phyloP scores from a whole-genome alignment of 2,797 vertebrate species.

The Furcifer pardalis region DNA sequence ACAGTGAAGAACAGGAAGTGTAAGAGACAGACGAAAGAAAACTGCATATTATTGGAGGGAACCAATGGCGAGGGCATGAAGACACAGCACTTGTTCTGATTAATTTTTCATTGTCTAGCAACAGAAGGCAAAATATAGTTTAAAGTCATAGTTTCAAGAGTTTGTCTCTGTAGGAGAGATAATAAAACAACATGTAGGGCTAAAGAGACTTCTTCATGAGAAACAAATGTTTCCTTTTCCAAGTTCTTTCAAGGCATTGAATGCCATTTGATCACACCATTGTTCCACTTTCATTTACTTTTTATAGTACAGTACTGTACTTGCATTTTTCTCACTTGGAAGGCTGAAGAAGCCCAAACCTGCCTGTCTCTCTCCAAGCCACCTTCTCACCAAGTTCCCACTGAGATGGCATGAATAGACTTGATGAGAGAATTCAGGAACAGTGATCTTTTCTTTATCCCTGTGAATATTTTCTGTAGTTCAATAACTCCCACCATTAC shows the following conservation, averaged over 20 bases:
- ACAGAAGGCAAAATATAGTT: not conserved
- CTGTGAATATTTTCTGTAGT: not conserved
- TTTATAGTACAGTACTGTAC: conserved; percentile 1
- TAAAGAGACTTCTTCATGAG: conserved; percentile 25
- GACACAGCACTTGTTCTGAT: conserved; percentile 12
- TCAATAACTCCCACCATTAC: not conserved
- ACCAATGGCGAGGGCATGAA: not conserved
- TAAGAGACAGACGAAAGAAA: not conserved
- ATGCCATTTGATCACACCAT: not conserved
- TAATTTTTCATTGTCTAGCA: conserved; percentile 32
- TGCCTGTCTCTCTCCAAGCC: conserved; percentile 20
- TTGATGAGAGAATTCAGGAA: conserved; percentile 7
- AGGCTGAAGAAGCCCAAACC: conserved; percentile 25
- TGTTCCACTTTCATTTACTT: not conserved
- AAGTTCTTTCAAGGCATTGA: not conserved
- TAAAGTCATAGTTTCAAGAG: not conserved
- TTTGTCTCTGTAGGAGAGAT: not conserved
- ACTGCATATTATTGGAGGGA: not conserved
- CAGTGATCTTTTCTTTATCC: conserved; percentile 5
- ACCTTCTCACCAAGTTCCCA: conserved; percentile 2
- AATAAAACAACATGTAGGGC: conserved; percentile 12
- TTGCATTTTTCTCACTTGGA: conserved; percentile 9
- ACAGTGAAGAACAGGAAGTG: conserved; percentile 9
- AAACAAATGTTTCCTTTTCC: conserved; percentile 5
- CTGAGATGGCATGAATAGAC: conserved; percentile 3